Evolutionary conservation across 1,140 invertebrate species (phyloP), one percentile per base, ranked within the genome.

Genomic region (Dufourea novaeangliae): DNA sequence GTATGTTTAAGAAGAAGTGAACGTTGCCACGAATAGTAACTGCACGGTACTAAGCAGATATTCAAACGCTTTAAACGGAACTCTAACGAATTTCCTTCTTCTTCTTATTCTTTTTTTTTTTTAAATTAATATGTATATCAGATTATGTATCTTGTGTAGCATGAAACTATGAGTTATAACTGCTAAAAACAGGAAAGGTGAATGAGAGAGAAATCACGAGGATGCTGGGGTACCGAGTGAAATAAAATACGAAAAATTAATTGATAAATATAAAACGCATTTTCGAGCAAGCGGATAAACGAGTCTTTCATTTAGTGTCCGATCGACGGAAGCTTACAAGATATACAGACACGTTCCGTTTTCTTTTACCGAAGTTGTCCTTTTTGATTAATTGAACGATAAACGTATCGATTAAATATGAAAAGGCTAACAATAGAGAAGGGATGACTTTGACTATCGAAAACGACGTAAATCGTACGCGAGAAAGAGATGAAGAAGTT

Each of bases 231-330:
- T 29, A 46, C 44, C 25, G 25, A 57, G 22, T 59, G 37, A 70
- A 59, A 11, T 29, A 14, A 25, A 25, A 5, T 14, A 61, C 14
- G 34, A 62, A 1, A 62, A 39, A 62, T 14, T 62, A n/a, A 39
- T 1, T 3, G 34, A 62, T 14, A 20, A 61, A 6, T 61, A 61
- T 22, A 22, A 39, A 25, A 62, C 59, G n/a, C n/a, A 39, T 62
- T 22, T 62, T 62, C 59, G 59, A 20, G 54, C 54, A 57, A 57
- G 25, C 27, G 27, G 54, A 57, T 27, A 57, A 32, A 57, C 54
- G 27, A 57, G 54, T 57, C 54, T 32, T 57, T 57, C 27, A 57
- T 32, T 57, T 32, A 57, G 54, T 57, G 54, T 57, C 27, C 54
- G 29, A 32, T 57, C 17, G 14, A 29, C 25, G 25, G 14, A 62